Percentiles rank a stretch among this genome's conserved stretches.
These are phyloP conservation scores for Bombycilla garrulus DNA, from an alignment of 2,113 vertebrate species.

Conservation along the genomic window DNA sequence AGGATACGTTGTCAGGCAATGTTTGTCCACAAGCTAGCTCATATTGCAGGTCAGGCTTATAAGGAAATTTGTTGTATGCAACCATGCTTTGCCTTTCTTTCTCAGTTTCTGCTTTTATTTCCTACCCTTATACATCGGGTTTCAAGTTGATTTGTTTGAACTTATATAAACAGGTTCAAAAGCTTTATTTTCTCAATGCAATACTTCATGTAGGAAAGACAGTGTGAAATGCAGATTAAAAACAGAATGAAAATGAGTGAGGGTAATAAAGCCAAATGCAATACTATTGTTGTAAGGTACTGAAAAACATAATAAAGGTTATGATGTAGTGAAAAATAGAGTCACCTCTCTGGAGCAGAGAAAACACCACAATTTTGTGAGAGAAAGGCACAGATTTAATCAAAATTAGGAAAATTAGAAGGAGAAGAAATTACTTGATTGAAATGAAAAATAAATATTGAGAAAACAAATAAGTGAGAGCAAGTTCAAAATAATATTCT, in stretches of 20 bases:
- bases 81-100: neutral
- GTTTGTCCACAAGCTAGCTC: neutral
- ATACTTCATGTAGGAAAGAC: neutral
- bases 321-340: neutral
- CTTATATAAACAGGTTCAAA: neutral
- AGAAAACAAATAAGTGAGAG: neutral
- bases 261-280: neutral
- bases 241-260: neutral
- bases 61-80: neutral
- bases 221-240: neutral
- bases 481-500: neutral
- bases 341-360: neutral
- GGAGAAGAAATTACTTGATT: neutral
- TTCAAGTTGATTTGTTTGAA: neutral
- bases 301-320: neutral
- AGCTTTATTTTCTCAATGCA: neutral
- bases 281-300: neutral
- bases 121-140: neutral
- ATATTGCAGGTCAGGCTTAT: neutral
- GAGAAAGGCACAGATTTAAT: neutral
- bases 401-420: neutral
- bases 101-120: neutral
- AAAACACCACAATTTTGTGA: neutral
- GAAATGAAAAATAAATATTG: neutral
- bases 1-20: accelerated